Conservation (phyloP, 2,888 invertebrate species). For the Xanthorhoe spadicearia region DNA sequence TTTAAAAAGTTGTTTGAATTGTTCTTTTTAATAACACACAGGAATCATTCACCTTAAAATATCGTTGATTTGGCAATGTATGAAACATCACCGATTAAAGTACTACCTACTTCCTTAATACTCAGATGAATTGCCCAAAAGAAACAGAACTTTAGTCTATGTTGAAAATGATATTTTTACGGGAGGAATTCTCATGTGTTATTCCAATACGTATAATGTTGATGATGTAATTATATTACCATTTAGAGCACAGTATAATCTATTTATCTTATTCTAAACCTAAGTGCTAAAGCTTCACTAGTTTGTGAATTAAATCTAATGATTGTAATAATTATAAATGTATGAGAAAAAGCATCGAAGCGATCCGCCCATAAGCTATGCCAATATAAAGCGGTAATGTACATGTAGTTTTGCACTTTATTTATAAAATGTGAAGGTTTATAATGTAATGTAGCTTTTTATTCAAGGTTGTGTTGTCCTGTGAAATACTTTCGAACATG, state of each 20-base stretch:
- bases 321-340: constrained; percentile 40
- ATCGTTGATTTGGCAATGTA: too few species aligned
- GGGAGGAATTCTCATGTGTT: too few species aligned
- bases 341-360: constrained; percentile 80
- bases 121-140: too few species aligned
- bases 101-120: too few species aligned
- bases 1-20: too few species aligned
- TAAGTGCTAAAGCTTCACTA: constrained; percentile 31
- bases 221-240: neutral
- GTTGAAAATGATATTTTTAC: too few species aligned
- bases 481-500: neutral
- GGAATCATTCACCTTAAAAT: too few species aligned
- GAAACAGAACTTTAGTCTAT: too few species aligned
- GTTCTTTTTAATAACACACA: too few species aligned
- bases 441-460: constrained; percentile 8
- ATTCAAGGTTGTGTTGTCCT: neutral
- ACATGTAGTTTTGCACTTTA: constrained; percentile 12
- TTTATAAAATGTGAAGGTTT: neutral
- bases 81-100: too few species aligned
- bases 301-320: constrained; percentile 5
- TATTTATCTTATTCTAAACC: constrained; percentile 18
- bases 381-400: constrained; percentile 57
- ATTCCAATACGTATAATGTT: too few species aligned
- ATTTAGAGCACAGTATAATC: constrained; percentile 31
- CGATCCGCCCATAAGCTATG: constrained; percentile 68